phyloP scores from a whole-genome alignment of 1,140 invertebrate genomes.

The Macrostomum lignano region DNA sequence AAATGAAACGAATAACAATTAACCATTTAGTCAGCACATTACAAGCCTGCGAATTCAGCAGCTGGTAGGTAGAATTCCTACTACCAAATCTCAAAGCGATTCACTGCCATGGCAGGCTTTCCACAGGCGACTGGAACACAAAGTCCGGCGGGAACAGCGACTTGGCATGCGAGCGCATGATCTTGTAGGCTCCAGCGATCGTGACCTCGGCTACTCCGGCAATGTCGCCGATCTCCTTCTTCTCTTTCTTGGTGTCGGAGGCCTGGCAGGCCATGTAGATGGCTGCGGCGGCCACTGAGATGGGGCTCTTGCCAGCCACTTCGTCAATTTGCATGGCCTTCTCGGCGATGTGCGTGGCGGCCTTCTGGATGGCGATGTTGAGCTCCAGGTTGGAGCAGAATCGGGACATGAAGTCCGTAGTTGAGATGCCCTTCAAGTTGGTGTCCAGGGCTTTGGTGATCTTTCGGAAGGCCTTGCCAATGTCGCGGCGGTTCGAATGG shows the following conservation, averaged over 20 bases:
- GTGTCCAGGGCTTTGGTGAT: constrained; percentile 67
- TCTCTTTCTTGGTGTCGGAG: constrained; percentile 67
- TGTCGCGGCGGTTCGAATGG: constrained; percentile 95
- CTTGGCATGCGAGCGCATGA: constrained; percentile 72
- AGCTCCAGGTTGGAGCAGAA: constrained; percentile 39
- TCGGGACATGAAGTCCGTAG: constrained; percentile 68
- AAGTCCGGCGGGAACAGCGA: constrained; percentile 83
- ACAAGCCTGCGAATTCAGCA: constrained; percentile 19
- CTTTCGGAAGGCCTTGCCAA: constrained; percentile 75
- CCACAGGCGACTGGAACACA: constrained; percentile 70
- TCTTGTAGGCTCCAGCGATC: constrained; percentile 80
- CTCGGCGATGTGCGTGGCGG: constrained; percentile 75
- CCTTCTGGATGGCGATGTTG: constrained; percentile 64
- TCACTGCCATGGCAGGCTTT: constrained; percentile 44
- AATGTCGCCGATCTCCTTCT: constrained; percentile 88
- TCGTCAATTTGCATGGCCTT: constrained; percentile 87
- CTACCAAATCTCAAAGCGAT: too few species aligned
- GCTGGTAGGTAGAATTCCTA: too few species aligned
- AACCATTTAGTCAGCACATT: too few species aligned
- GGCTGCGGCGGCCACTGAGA: constrained; percentile 88
- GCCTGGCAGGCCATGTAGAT: constrained; percentile 98
- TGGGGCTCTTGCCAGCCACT: constrained; percentile 87
- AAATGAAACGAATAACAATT: too few species aligned
- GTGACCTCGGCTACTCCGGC: constrained; percentile 95
- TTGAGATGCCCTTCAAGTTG: constrained; percentile 84